Evolutionary conservation across 2,888 invertebrate species (phyloP), one percentile per base, ranked within the genome.

Genomic region (Xestoiulus laeticollis): DNA sequence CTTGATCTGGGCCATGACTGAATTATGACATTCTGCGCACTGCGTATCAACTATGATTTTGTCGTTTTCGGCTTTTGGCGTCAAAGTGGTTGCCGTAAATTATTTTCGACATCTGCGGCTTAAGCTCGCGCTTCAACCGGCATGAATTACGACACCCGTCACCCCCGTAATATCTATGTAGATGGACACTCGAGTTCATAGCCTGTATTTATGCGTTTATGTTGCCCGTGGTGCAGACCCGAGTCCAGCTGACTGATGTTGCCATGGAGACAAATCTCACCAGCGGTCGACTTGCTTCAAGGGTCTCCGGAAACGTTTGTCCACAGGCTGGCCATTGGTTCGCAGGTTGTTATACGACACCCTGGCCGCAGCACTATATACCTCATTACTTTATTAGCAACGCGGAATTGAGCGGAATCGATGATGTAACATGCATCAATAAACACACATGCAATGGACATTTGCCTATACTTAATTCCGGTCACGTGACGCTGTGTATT

Each of bases 31-130:
- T 10, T 22, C 68, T 12, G 68, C 22, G 26, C 22, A 26, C 22
- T 22, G 68, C 68, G 68, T 68, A 68, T 68, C 68, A 68, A 22
- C 22, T 68, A 68, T 68, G 68, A 68, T 68, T 68, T 68, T 68
- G 68, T 68, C 68, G 68, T 68, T 68, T 68, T 68, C 68, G 68
- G 68, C 68, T 68, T 68, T 68, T 26, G 68, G 68, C 68, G 68
- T 68, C 22, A 68, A 68, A 68, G 68, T 68, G 68, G 68, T 68
- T 68, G 68, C 68, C 68, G 68, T 68, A 68, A 68, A 68, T 68
- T 68, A 68, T 68, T 68, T 68, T 68, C 68, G 68, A 68, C 68
- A 68, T 22, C 68, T 68, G 68, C 68, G 68, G 68, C 68, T 68
- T 68, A 68, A 68, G 26, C 26, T 1, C 68, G 68, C 22, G 68